Evolutionary conservation across 2,797 vertebrate species (phyloP).

Genomic region (Lagocephalus sceleratus): DNA sequence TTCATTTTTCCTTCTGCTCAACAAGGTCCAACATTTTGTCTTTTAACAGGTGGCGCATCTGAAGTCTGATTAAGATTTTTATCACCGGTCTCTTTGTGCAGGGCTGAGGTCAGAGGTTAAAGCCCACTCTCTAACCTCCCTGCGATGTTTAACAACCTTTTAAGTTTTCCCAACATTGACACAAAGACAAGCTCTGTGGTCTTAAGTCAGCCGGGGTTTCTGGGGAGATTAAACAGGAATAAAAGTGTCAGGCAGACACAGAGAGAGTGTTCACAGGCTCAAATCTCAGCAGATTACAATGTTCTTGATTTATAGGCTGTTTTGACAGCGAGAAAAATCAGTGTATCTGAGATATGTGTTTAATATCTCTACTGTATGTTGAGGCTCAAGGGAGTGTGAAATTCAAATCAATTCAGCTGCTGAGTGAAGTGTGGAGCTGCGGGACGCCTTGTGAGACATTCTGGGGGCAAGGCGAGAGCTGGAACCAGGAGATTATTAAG

Average conservation of each 20-base stretch:
- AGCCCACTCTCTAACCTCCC: conserved; percentile 47
- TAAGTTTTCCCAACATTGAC: conserved; percentile 60
- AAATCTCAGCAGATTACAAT: conserved; percentile 59
- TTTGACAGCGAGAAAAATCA: conserved; percentile 61
- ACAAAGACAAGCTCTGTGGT: conserved; percentile 69
- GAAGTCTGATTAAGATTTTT: conserved; percentile 48
- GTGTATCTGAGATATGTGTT: conserved; percentile 60
- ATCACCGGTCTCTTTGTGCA: conserved; percentile 48
- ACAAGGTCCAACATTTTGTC: conserved; percentile 22
- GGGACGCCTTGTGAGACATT: conserved; percentile 35
- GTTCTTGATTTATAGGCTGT: conserved; percentile 61
- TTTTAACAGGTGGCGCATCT: conserved; percentile 46
- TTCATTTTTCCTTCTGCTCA: conserved; percentile 9
- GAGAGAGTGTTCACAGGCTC: conserved; percentile 45
- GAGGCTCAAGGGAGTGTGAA: conserved; percentile 59
- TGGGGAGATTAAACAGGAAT: conserved; percentile 60
- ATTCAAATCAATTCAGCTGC: conserved; percentile 58
- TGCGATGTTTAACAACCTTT: conserved; percentile 70
- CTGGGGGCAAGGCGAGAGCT: conserved; percentile 35
- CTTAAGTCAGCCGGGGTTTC: conserved; percentile 52
- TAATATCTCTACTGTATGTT: conserved; percentile 59
- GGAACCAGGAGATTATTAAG: conserved; percentile 49
- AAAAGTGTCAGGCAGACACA: conserved; percentile 47
- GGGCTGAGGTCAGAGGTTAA: conserved; percentile 49
- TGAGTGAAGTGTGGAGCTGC: conserved; percentile 44